Base-by-base conservation (phyloP, 2,113 vertebrate species). In the Callipepla squamata region DNA sequence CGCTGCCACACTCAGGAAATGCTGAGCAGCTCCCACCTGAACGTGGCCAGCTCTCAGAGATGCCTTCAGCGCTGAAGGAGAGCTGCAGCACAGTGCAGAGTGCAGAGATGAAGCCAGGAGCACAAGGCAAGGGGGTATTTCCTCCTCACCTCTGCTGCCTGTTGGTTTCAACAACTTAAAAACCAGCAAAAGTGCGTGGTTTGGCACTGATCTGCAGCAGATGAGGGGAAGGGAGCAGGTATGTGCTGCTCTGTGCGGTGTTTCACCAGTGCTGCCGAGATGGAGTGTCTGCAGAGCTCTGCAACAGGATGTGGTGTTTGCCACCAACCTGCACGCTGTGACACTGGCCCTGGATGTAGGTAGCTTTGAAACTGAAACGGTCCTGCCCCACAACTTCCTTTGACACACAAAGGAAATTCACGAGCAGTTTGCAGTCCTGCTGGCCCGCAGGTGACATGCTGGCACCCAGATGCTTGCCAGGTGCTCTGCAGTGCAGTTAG, bases 221-320 rank as follows among this genome's bases (percentile, higher is more conserved):
- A 23, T 0, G 2, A 77, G 28, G 26, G 32, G 36, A 36, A 42
- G 63, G 76, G 61, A 79, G 50, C 18, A 75, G 50, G 66, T 40
- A n/a, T 53, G 8, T 16, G 53, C 48, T 85, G 9, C 55, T 75
- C 50, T 1, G 14, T 42, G 8, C 1, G 1, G 36, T 8, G 69
- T 36, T 75, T 89, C 80, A 93, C 23, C 17, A 28, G 9, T 2
- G 30, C 22, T 76, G 73, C 61, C 11, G n/a, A 86, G 91, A 20
- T 28, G 20, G 78, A 93, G 59, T 30, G n/a, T 58, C 67, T 77
- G 45, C 48, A n/a, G 66, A 90, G 58, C 63, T 67, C 67, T 89
- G 63, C 32, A 28, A 87, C 94, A 96, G 96, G 95, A 96, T 96
- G 95, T 95, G 96, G 93, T 93, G 74, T 13, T 68, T 66, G 84